A percentile compares a stretch with the other conserved stretches of the same genome.
Evolutionary conservation across 2,888 invertebrate species (phyloP).

Genomic region (Hyposoter didymator): DNA sequence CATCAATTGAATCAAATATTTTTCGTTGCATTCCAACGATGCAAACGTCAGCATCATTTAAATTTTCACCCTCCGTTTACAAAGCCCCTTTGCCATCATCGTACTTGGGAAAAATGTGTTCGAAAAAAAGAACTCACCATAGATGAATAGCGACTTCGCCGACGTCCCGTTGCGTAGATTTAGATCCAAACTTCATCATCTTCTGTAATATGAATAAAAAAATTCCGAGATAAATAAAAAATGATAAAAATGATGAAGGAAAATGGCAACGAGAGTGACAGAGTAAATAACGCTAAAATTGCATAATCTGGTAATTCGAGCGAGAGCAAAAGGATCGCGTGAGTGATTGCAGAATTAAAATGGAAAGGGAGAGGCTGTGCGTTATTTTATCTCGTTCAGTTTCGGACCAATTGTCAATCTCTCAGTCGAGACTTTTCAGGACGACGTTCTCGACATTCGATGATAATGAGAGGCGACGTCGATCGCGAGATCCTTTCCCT

Average conservation of each 20-base stretch:
- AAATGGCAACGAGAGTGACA: slow-evolving; percentile 4
- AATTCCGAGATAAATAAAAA: not conserved
- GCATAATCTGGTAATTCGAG: slow-evolving; percentile 31
- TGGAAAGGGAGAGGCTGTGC: slow-evolving; percentile 11
- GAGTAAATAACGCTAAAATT: not conserved
- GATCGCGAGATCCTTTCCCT: slow-evolving; percentile 51
- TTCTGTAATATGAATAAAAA: slow-evolving; percentile 44
- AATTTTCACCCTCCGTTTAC: not conserved
- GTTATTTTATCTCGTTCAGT: slow-evolving; percentile 43
- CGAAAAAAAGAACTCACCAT: slow-evolving; percentile 57
- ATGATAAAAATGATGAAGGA: not conserved
- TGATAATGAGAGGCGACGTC: slow-evolving; percentile 65
- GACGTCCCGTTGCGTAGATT: slow-evolving; percentile 30
- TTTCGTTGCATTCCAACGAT: too few species aligned
- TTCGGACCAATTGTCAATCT: slow-evolving; percentile 58
- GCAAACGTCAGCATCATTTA: not conserved
- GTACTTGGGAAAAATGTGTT: not conserved
- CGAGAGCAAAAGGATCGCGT: slow-evolving; percentile 45
- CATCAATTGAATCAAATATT: too few species aligned
- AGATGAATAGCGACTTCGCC: slow-evolving; percentile 37
- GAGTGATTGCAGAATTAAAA: slow-evolving; percentile 35
- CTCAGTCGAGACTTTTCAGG: slow-evolving; percentile 39
- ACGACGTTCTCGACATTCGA: slow-evolving; percentile 58
- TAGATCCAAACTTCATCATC: slow-evolving; percentile 43
- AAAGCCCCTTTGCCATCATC: not conserved